phyloP scores from a whole-genome alignment of 2,888 invertebrate species.

The Campoletis raptor region DNA sequence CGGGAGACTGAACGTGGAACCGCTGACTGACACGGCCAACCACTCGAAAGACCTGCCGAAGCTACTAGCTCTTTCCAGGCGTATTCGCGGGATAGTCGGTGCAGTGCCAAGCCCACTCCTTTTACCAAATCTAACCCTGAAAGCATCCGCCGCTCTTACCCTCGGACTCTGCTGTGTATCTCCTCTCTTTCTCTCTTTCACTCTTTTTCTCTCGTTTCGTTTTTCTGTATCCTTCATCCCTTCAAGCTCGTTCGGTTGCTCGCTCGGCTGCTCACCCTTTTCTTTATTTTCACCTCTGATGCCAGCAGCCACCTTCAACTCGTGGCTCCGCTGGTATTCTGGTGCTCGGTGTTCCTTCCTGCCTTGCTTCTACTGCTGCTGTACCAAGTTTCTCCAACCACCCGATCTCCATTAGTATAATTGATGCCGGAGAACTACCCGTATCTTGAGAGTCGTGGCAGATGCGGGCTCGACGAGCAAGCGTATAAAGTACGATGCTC shows the following conservation, averaged over 20 bases:
- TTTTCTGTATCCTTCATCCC: constrained; percentile 58
- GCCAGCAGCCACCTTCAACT: constrained; percentile 67
- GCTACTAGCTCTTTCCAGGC: constrained; percentile 70
- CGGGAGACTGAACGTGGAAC: constrained; percentile 73
- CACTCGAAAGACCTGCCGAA: constrained; percentile 67
- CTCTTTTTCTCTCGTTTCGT: constrained; percentile 41
- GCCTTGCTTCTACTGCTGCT: constrained; percentile 44
- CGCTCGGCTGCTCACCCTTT: constrained; percentile 60
- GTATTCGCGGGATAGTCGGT: constrained; percentile 64
- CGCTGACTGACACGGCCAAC: constrained; percentile 71
- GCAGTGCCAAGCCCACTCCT: constrained; percentile 64
- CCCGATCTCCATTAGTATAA: constrained; percentile 84
- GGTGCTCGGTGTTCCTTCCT: constrained; percentile 22
- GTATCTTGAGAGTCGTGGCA: constrained; percentile 76
- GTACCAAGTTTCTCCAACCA: constrained; percentile 64
- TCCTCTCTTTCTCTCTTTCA: constrained; percentile 52
- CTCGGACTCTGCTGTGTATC: constrained; percentile 42
- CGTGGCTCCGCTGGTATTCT: constrained; percentile 58
- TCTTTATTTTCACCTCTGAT: constrained; percentile 68
- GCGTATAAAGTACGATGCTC: constrained; percentile 69
- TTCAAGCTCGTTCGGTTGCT: constrained; percentile 55
- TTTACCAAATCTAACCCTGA: constrained; percentile 68
- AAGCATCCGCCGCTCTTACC: constrained; percentile 43
- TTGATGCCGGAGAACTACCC: constrained; percentile 81
- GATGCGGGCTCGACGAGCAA: constrained; percentile 76